Base-by-base conservation (phyloP, 2,888 invertebrate genomes). In the Mesorhabditis belari region DNA sequence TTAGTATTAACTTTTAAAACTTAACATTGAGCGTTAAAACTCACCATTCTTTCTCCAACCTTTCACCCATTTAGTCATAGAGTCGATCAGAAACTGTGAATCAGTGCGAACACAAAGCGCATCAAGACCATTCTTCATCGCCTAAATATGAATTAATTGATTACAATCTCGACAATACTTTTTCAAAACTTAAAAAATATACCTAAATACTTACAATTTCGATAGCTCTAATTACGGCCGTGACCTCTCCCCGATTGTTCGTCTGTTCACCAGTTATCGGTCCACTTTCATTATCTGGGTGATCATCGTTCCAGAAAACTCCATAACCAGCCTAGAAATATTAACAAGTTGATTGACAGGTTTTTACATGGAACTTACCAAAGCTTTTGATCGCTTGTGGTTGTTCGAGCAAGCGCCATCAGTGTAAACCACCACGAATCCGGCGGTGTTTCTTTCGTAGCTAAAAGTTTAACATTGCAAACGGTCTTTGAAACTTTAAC, bases 201-300 rank as follows among this genome's bases (percentile, higher is more conserved):
- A 35, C 12, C 44, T 17, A 35, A 35, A 17, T 35, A 9, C 12
- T 17, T 35, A 35, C 69, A 60, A 56, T 65, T 59, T 81, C 63
- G 9, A 92, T 87, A 3, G 94, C 94, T 79, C 85, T 82, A 26
- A 77, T 71, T 12, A 82, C 61, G 87, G 89, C 96, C 84, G 92
- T 89, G 65, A 96, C 94, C 84, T 98, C 96, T 6, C 94, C 96
- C 75, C 89, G 88, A 82, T 98, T 96, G 81, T 98, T 98, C 0
- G 96, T 96, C 5, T 90, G 88, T 3, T 66, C 71, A n/a, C 69
- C 73, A 44, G 62, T 49, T 17, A 79, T 67, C 4, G 77, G 74
- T 21, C 72, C 78, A 27, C 56, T 69, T 3, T 68, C 77, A 71
- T 77, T 84, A 81, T 77, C 73, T 21, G 86, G 85, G 84, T 91